Conservation (phyloP, 2,797 vertebrate species). For the Rhincodon typus region DNA sequence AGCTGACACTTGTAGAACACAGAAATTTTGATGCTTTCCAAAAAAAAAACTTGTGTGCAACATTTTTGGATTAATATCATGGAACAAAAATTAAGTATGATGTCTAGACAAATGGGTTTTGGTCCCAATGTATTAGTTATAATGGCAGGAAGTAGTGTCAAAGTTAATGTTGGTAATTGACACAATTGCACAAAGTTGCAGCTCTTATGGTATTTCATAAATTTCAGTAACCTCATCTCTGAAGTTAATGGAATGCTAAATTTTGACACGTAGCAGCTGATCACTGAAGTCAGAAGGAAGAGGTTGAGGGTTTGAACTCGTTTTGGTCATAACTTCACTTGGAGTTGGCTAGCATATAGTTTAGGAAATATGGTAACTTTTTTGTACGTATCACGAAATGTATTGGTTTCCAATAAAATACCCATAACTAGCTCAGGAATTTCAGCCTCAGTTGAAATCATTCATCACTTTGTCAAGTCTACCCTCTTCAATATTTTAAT, state of each 20-base stretch:
- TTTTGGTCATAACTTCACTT: neutral
- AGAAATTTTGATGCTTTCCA: neutral
- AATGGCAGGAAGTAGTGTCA: neutral
- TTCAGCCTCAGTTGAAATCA: neutral
- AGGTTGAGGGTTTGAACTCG: neutral
- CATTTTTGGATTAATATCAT: neutral
- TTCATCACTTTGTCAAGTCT: neutral
- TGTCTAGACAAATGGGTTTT: neutral
- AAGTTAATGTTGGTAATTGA: neutral
- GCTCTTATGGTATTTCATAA: neutral
- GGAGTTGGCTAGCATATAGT: too few relatives aligned
- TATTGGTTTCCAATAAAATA: neutral
- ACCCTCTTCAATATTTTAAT: neutral
- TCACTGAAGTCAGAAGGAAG: neutral
- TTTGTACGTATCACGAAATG: neutral
- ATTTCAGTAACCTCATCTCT: neutral
- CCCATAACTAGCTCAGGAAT: neutral
- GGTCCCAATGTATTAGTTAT: too few relatives aligned
- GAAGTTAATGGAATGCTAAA: neutral
- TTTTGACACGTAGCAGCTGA: neutral
- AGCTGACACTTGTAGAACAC: neutral
- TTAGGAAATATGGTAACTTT: neutral
- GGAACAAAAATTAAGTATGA: neutral
- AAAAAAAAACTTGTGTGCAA: neutral
- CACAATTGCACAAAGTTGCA: neutral